Percentiles rank a stretch among this genome's conserved stretches.
Evolutionary conservation across 2,797 vertebrate genomes (phyloP).

Genomic region (Pangasius krempfi): DNA sequence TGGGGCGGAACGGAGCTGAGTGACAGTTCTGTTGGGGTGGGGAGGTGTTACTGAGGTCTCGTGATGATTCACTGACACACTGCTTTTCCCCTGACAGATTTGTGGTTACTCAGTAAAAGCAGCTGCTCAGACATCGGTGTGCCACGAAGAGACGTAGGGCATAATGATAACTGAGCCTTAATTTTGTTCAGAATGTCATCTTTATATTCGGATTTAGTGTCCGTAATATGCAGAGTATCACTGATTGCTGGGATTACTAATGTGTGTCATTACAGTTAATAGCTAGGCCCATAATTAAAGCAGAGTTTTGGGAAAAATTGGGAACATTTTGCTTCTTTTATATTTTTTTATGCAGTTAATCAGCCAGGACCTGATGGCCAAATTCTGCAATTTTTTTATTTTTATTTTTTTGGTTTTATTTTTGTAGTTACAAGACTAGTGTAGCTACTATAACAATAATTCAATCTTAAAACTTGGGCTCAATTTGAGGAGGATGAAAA

Average conservation of each 20-base stretch:
- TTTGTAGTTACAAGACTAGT: background rate
- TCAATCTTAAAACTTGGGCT: background rate
- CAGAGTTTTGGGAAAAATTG: background rate
- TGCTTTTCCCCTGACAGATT: constrained; percentile 67
- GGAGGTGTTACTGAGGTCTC: constrained; percentile 51
- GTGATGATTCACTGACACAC: constrained; percentile 70
- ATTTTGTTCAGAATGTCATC: background rate
- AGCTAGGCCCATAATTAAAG: background rate
- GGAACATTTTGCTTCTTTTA: background rate
- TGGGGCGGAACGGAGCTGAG: constrained; percentile 79
- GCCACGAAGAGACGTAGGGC: background rate
- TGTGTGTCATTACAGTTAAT: background rate
- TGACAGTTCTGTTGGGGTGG: constrained; percentile 66
- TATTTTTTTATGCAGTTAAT: background rate
- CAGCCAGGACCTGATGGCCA: background rate
- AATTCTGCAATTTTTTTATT: background rate
- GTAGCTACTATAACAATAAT: background rate
- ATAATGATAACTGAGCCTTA: background rate
- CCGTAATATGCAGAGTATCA: background rate
- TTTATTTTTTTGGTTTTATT: background rate
- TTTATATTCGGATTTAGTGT: background rate
- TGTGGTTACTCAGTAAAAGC: constrained; percentile 55
- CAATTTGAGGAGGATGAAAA: background rate
- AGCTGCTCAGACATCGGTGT: constrained; percentile 52
- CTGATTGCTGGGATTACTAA: background rate